phyloP scores from a whole-genome alignment of 2,113 vertebrate genomes.

The Osmerus mordax region DNA sequence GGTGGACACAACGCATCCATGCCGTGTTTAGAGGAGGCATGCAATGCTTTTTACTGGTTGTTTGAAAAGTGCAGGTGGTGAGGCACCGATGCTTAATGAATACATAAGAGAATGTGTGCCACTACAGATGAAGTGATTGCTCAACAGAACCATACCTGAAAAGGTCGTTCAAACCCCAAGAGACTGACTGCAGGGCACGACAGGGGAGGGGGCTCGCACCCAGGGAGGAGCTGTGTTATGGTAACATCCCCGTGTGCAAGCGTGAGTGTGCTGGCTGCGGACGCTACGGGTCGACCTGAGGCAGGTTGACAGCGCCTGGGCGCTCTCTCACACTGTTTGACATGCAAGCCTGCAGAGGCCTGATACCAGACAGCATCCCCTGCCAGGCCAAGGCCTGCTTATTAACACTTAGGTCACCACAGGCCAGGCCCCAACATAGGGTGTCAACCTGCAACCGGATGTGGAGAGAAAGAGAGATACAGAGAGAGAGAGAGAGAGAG shows the following conservation, averaged over 20 bases:
- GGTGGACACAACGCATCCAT: background rate
- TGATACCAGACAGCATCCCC: constrained; percentile 28
- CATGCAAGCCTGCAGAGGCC: constrained; percentile 22
- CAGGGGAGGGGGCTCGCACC: background rate
- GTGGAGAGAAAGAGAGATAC: background rate
- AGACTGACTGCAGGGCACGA: background rate
- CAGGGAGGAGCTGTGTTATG: background rate
- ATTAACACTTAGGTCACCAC: constrained; percentile 28
- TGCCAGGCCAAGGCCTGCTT: constrained; percentile 22
- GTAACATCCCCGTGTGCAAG: background rate
- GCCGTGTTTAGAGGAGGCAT: background rate
- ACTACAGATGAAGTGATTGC: background rate
- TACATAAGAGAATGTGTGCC: background rate
- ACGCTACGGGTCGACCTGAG: constrained; percentile 21
- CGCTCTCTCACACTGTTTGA: constrained; percentile 26
- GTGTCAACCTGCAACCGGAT: constrained; percentile 11
- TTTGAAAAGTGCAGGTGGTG: background rate
- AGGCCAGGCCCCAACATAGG: background rate
- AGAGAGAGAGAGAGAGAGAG: background rate
- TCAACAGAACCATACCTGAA: background rate
- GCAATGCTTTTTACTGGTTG: background rate
- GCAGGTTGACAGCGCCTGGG: constrained; percentile 24
- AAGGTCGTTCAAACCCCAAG: background rate
- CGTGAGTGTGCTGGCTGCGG: background rate
- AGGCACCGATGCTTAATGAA: too few relatives aligned